phyloP scores from a whole-genome alignment of 2,888 invertebrate genomes.

The Coremacera marginata region DNA sequence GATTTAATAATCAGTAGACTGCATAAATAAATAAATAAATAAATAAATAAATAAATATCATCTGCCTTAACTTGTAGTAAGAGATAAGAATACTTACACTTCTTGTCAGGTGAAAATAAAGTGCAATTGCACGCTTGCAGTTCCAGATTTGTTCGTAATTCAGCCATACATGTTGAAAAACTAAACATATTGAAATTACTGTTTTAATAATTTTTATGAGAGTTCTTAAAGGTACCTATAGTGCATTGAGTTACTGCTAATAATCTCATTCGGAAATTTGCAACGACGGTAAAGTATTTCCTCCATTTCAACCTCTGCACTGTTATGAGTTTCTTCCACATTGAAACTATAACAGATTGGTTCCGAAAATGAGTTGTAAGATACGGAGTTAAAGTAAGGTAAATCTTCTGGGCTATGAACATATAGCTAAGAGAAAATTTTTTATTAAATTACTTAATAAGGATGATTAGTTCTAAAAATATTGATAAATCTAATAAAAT shows the following conservation, averaged over 20 bases:
- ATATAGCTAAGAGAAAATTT: conserved; percentile 51
- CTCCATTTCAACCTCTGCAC: conserved; percentile 53
- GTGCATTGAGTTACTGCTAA: conserved; percentile 42
- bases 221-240: conserved; percentile 44
- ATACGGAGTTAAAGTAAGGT: conserved; percentile 58
- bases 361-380: conserved; percentile 48
- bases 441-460: no score
- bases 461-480: no score
- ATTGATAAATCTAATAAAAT: no score
- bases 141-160: conserved; percentile 55
- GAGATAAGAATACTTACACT: conserved; percentile 49
- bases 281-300: conserved; percentile 56
- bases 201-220: neutral
- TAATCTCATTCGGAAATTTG: conserved; percentile 57
- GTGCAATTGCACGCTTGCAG: conserved; percentile 60
- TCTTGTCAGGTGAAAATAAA: conserved; percentile 51
- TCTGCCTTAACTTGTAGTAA: no score
- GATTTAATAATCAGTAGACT: no score
- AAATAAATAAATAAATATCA: no score
- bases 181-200: conserved; percentile 43
- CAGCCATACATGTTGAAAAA: conserved; percentile 60
- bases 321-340: conserved; percentile 59
- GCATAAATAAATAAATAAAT: no score
- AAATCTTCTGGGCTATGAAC: conserved; percentile 63
- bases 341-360: conserved; percentile 52